Percentiles rank a stretch among this genome's conserved stretches.
These are phyloP conservation scores for Lichenostomus cassidix DNA, from an alignment of 2,113 vertebrate species.

Conservation along the genomic window DNA sequence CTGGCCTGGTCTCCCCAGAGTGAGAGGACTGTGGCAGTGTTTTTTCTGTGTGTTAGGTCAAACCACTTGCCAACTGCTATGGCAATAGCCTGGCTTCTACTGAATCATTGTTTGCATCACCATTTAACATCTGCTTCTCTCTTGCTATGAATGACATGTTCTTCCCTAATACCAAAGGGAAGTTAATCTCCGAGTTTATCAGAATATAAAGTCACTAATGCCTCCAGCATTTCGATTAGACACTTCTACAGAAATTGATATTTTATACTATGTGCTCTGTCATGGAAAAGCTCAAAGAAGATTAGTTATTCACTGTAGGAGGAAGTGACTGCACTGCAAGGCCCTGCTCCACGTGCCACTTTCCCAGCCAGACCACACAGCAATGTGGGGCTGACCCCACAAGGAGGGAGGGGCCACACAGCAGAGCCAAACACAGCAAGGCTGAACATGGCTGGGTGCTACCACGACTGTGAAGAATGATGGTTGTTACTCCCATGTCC, in stretches of 20 bases:
- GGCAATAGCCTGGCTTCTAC: neutral
- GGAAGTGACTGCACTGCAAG: neutral
- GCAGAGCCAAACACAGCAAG: neutral
- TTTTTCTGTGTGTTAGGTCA: neutral
- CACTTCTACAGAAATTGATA: neutral
- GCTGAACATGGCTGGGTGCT: neutral
- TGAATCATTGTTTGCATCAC: neutral
- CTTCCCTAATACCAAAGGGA: neutral
- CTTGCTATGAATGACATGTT: neutral
- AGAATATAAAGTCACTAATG: neutral
- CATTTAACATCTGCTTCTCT: neutral
- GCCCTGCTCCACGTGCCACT: neutral
- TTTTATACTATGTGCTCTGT: neutral
- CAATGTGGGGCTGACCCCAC: neutral
- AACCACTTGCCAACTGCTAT: neutral
- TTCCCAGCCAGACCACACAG: neutral
- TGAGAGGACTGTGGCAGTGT: neutral
- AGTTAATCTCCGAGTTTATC: neutral
- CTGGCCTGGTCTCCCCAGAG: neutral
- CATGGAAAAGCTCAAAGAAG: neutral
- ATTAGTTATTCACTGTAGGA: neutral
- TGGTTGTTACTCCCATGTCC: accelerated
- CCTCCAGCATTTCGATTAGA: neutral
- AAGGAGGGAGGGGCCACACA: neutral
- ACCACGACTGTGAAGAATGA: neutral